Evolutionary conservation across 2,113 vertebrate species (phyloP).

Genomic region (Brachionichthys hirsutus): DNA sequence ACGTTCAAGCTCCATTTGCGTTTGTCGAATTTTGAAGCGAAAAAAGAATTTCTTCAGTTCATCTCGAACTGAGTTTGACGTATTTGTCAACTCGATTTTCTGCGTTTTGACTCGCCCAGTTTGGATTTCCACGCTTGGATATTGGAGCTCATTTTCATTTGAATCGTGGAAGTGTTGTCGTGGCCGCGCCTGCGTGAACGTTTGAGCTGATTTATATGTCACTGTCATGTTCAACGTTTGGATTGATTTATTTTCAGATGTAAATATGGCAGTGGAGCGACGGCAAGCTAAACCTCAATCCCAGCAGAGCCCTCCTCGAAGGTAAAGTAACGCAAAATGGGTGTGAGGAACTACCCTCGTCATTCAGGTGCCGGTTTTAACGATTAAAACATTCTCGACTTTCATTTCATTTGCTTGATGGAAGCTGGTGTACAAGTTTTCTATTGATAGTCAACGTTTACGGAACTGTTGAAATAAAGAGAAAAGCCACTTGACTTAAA

Average conservation of each 20-base stretch:
- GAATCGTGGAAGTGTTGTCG: constrained; percentile 51
- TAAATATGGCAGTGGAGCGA: constrained; percentile 99
- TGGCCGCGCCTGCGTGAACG: constrained; percentile 50
- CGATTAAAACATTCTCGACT: constrained; percentile 19
- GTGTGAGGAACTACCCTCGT: constrained; percentile 67
- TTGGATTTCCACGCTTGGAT: constrained; percentile 59
- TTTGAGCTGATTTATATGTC: constrained; percentile 57
- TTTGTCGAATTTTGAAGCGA: neutral
- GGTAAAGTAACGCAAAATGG: constrained; percentile 93
- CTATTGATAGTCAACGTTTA: constrained; percentile 12
- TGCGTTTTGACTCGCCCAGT: constrained; percentile 48
- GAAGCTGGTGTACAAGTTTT: constrained; percentile 12
- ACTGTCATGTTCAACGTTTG: constrained; percentile 93
- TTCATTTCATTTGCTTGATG: constrained; percentile 25
- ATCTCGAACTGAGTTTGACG: constrained; percentile 12
- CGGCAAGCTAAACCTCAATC: constrained; percentile 96
- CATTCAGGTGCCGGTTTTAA: constrained; percentile 54
- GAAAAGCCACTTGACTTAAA: constrained; percentile 48
- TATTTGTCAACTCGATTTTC: constrained; percentile 32
- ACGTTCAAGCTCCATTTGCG: neutral
- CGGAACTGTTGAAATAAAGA: constrained; percentile 72
- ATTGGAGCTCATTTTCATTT: constrained; percentile 55
- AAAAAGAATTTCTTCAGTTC: constrained; percentile 10
- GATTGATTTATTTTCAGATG: constrained; percentile 99
- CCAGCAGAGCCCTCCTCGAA: constrained; percentile 97